A percentile compares a stretch with the other conserved stretches of the same genome.
phyloP scores from a whole-genome alignment of 2,797 vertebrate species.

The Hippopotamyrus pictus region DNA sequence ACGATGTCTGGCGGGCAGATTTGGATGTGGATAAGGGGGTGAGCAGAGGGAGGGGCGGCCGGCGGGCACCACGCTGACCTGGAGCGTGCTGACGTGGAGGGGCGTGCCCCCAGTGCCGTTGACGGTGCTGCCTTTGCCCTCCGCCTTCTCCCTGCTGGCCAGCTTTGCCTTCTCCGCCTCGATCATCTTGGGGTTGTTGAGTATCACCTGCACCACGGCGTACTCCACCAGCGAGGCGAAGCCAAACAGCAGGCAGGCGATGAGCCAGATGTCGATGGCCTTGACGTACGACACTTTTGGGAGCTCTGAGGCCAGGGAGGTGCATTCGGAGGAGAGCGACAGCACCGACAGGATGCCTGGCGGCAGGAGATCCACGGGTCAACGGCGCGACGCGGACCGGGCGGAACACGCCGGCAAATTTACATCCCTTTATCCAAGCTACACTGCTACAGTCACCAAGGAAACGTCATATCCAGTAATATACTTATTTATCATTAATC shows the following conservation, averaged over 20 bases:
- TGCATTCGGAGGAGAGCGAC: constrained; percentile 95
- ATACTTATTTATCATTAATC: background rate
- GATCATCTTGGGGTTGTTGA: constrained; percentile 91
- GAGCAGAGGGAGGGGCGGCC: background rate
- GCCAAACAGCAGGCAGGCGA: constrained; percentile 95
- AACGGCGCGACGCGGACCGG: background rate
- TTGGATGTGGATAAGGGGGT: background rate
- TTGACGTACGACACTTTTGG: constrained; percentile 98
- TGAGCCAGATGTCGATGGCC: constrained; percentile 96
- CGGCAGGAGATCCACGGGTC: background rate
- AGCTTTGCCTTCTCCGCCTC: constrained; percentile 93
- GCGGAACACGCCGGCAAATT: background rate
- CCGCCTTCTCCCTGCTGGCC: constrained; percentile 79
- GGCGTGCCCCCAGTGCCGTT: constrained; percentile 90
- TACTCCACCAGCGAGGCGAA: constrained; percentile 97
- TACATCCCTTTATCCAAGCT: background rate
- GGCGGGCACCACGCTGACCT: constrained; percentile 54
- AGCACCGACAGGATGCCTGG: constrained; percentile 95
- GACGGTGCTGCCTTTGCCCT: constrained; percentile 81
- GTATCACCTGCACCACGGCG: constrained; percentile 93
- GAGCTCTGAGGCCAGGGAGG: constrained; percentile 86
- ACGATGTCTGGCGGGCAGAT: background rate
- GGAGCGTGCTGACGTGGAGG: constrained; percentile 88
- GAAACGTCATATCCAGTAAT: background rate
- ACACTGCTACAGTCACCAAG: background rate